These are phyloP conservation scores for Catocala fraxini DNA, from an alignment of 2,888 invertebrate genomes.

Conservation along the genomic window DNA sequence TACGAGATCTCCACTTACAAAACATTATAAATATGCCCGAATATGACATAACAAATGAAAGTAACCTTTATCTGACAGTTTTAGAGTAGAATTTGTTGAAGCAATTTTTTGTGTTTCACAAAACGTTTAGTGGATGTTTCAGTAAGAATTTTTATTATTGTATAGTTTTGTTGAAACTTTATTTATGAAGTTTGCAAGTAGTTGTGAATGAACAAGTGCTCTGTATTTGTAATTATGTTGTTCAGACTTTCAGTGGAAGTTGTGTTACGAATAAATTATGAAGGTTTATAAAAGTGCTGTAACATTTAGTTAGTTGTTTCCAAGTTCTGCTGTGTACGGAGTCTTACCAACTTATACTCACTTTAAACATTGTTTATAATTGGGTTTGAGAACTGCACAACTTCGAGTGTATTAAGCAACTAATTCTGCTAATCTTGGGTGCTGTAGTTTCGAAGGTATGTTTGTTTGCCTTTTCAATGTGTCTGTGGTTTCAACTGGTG, in stretches of 20 bases:
- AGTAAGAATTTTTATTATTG: conserved; percentile 39
- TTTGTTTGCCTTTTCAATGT: too few relatives aligned
- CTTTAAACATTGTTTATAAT: too few relatives aligned
- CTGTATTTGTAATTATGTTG: background rate
- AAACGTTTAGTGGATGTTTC: conserved; percentile 13
- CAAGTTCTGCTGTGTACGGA: too few relatives aligned
- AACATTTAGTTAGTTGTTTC: too few relatives aligned
- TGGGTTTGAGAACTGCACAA: background rate
- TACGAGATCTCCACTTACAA: conserved; percentile 26
- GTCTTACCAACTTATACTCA: too few relatives aligned
- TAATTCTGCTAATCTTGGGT: too few relatives aligned
- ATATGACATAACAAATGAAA: conserved; percentile 9
- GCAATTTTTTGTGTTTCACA: background rate
- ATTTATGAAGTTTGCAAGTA: background rate
- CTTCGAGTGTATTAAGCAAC: too few relatives aligned
- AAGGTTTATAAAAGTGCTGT: background rate
- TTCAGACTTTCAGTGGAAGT: background rate
- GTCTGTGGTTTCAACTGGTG: too few relatives aligned
- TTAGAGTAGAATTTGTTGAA: background rate
- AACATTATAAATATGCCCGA: conserved; percentile 16
- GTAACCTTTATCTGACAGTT: fast-evolving
- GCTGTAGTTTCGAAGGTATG: too few relatives aligned
- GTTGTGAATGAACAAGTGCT: background rate
- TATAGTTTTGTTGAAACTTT: conserved; percentile 23
- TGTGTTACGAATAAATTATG: background rate